Conservation (phyloP, 2,113 vertebrate species). For the Dendrocopos noguchii region DNA sequence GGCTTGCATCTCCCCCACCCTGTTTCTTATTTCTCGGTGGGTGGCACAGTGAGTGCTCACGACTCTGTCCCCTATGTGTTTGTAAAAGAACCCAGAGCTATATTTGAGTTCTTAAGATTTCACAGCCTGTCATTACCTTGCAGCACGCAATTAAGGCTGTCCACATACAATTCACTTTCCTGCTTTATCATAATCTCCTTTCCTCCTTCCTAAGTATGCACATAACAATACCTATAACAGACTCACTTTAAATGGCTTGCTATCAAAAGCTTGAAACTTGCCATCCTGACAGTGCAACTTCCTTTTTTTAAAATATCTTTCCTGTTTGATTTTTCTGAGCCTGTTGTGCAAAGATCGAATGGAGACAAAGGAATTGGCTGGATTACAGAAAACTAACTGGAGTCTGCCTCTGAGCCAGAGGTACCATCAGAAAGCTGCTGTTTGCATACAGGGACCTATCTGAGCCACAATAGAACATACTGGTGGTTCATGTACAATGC, state of each 20-base stretch:
- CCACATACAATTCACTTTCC: not conserved
- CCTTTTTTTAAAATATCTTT: not conserved
- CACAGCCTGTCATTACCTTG: conserved; percentile 22
- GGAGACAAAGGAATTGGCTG: not conserved
- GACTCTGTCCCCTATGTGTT: not conserved
- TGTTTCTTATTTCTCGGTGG: not conserved
- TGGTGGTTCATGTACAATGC: not conserved
- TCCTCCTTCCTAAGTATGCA: not conserved
- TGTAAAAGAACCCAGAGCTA: conserved; percentile 23
- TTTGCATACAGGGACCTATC: not conserved
- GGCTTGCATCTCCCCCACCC: not conserved
- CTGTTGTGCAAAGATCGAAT: not conserved
- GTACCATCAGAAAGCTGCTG: not conserved
- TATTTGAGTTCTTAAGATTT: not conserved
- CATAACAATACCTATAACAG: not conserved
- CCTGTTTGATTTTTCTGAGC: not conserved
- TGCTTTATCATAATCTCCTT: not conserved
- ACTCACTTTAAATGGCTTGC: not conserved
- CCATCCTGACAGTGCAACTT: not conserved
- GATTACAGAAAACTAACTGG: not conserved
- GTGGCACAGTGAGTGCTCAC: not conserved
- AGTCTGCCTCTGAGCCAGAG: not conserved
- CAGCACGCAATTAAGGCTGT: conserved; percentile 29
- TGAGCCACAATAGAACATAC: not conserved
- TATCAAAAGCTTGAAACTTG: not conserved